These are phyloP conservation scores for Micrasema minimum DNA, from an alignment of 1,140 invertebrate genomes.

Conservation along the genomic window DNA sequence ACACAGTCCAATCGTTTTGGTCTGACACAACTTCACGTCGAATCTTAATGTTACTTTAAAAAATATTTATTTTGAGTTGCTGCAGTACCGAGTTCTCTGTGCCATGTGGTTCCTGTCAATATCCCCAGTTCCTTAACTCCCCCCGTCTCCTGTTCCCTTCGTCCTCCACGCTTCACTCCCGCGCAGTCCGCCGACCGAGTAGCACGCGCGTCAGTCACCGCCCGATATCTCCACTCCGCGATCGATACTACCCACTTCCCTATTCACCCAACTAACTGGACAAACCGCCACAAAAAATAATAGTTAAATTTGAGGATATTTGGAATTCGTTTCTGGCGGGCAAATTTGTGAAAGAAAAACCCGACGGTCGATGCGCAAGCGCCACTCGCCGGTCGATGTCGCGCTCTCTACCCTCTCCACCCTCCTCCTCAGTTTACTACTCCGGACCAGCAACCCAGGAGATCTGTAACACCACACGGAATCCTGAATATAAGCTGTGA, in stretches of 20 bases:
- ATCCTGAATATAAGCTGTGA: too few species aligned
- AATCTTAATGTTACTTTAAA: too few species aligned
- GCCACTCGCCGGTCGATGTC: slow-evolving; percentile 30
- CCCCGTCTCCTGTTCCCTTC: background rate
- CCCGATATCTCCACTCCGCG: slow-evolving; percentile 6
- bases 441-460: too few species aligned
- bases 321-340: slow-evolving; percentile 27
- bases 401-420: background rate
- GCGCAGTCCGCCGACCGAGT: slow-evolving; percentile 16
- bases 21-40: too few species aligned
- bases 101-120: slow-evolving; percentile 11
- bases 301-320: background rate
- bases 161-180: slow-evolving; percentile 13
- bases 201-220: slow-evolving; percentile 1
- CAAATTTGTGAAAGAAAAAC: slow-evolving; percentile 42
- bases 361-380: slow-evolving; percentile 18
- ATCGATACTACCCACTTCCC: slow-evolving; percentile 20
- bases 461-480: too few species aligned
- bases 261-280: background rate
- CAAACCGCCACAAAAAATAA: slow-evolving; percentile 1
- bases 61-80: too few species aligned
- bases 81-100: background rate
- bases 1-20: too few species aligned
- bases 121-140: slow-evolving; percentile 1
- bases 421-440: background rate